These are phyloP conservation scores for Pterophyllum scalare DNA, from an alignment of 2,113 vertebrate genomes.

Conservation along the genomic window DNA sequence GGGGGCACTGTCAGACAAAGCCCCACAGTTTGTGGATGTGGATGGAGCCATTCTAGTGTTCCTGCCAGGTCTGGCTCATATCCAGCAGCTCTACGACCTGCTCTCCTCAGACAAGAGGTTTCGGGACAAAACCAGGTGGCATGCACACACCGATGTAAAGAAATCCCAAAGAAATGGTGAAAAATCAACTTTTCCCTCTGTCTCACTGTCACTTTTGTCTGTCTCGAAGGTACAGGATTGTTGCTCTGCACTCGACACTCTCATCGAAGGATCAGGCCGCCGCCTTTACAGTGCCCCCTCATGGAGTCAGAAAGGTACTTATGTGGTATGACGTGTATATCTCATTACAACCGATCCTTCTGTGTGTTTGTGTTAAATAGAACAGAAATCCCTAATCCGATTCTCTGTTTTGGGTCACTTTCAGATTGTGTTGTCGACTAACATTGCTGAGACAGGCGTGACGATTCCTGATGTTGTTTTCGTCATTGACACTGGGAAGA, in stretches of 20 bases:
- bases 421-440: conserved; percentile 97
- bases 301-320: conserved; percentile 92
- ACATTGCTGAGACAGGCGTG: conserved; percentile 97
- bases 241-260: conserved; percentile 95
- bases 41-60: conserved; percentile 94
- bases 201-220: not conserved
- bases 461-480: conserved; percentile 98
- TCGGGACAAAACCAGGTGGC: conserved; percentile 86
- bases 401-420: conserved; percentile 41
- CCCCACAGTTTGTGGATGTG: conserved; percentile 87
- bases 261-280: conserved; percentile 94
- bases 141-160: not conserved
- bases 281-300: conserved; percentile 91
- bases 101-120: conserved; percentile 91
- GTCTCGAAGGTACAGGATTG: conserved; percentile 85
- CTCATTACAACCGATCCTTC: not conserved
- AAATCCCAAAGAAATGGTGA: not conserved
- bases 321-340: fast-evolving
- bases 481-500: conserved; percentile 94
- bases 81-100: conserved; percentile 93
- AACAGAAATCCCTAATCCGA: not conserved
- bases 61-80: conserved; percentile 95
- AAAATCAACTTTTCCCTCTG: not conserved
- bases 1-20: conserved; percentile 81
- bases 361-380: not conserved